Conservation (phyloP, 2,888 invertebrate genomes). For the Archips xylosteana region DNA sequence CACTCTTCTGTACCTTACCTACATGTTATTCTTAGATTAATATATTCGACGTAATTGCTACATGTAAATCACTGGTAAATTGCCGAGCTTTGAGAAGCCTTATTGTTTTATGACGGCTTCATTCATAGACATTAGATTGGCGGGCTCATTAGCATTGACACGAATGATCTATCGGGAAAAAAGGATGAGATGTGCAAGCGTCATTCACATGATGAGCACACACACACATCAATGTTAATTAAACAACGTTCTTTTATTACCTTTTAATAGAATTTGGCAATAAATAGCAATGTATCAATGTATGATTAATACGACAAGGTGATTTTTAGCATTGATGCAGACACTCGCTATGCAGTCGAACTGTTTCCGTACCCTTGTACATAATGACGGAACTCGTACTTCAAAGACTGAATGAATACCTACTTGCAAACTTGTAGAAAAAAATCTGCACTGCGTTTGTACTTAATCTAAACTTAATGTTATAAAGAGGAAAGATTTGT, state of each 20-base stretch:
- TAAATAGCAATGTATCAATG: background rate
- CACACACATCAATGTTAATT: background rate
- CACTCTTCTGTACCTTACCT: too few species aligned
- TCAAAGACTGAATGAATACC: too few species aligned
- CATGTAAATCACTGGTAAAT: background rate
- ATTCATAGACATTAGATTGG: conserved; percentile 62
- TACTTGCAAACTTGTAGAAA: too few species aligned
- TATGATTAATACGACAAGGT: background rate
- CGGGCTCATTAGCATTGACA: conserved; percentile 74
- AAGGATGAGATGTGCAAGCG: conserved; percentile 44
- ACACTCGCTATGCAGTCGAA: background rate
- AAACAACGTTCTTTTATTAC: background rate
- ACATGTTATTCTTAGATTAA: too few species aligned
- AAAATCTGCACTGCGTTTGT: too few species aligned
- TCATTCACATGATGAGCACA: conserved; percentile 51
- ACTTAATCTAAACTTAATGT: too few species aligned
- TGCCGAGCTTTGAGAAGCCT: conserved; percentile 32
- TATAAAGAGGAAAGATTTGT: too few species aligned
- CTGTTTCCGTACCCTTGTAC: background rate
- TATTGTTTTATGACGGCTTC: conserved; percentile 57
- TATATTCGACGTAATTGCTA: too few species aligned
- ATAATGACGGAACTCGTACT: too few species aligned
- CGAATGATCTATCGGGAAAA: conserved; percentile 68
- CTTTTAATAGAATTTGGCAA: background rate
- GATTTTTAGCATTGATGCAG: background rate